A percentile compares a stretch with the other conserved stretches of the same genome.
Conservation (phyloP, 1,140 invertebrate species). For the Danaus plexippus region DNA sequence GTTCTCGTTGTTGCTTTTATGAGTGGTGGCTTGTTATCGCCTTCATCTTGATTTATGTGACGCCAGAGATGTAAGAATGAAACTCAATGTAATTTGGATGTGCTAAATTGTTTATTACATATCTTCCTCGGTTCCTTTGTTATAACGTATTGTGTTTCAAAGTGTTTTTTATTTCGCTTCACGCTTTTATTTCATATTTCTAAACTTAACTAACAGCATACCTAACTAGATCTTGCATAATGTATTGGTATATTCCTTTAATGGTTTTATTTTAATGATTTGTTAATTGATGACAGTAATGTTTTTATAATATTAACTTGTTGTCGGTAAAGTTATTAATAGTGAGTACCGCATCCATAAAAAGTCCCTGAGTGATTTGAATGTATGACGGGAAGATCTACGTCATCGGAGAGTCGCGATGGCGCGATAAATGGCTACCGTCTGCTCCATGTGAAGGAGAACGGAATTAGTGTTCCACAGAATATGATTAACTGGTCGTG, state of each 20-base stretch:
- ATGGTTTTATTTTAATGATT: too few relatives aligned
- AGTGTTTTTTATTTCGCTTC: too few relatives aligned
- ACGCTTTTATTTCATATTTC: too few relatives aligned
- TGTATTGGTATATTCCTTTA: too few relatives aligned
- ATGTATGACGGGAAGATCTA: slow-evolving; percentile 23
- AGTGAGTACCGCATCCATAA: slow-evolving; percentile 12
- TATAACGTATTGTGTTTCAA: too few relatives aligned
- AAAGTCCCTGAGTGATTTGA: slow-evolving; percentile 8
- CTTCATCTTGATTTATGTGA: slow-evolving; percentile 66
- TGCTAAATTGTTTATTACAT: background rate
- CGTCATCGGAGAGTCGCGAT: slow-evolving; percentile 36
- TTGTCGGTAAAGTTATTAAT: background rate
- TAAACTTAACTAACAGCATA: too few relatives aligned
- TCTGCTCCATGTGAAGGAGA: slow-evolving; percentile 19
- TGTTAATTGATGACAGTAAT: too few relatives aligned
- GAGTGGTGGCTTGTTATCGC: slow-evolving; percentile 62
- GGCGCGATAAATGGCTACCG: slow-evolving; percentile 43
- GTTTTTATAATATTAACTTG: too few relatives aligned
- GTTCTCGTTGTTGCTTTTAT: slow-evolving; percentile 62
- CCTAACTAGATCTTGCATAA: too few relatives aligned
- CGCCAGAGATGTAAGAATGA: slow-evolving; percentile 25
- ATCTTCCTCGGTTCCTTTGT: too few relatives aligned
- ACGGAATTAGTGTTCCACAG: slow-evolving; percentile 13
- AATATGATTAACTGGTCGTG: slow-evolving; percentile 1
- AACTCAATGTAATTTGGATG: slow-evolving; percentile 27